phyloP scores from a whole-genome alignment of 2,113 vertebrate genomes.

The Labeo rohita region DNA sequence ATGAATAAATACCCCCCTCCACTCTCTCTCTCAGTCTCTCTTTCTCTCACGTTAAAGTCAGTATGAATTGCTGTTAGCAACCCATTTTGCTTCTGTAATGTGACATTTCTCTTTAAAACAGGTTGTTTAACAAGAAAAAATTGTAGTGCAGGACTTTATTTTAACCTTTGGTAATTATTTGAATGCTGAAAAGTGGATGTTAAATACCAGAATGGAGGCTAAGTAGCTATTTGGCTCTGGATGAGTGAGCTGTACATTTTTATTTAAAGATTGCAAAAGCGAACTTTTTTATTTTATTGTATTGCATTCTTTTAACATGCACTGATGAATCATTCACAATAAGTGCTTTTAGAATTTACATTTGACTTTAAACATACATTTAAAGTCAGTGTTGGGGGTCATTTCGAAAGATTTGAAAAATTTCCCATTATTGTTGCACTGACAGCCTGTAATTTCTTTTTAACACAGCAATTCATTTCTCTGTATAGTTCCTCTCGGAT shows the following conservation, averaged over 20 bases:
- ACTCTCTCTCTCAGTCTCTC: neutral
- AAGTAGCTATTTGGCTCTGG: neutral
- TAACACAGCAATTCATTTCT: neutral
- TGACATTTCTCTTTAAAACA: neutral
- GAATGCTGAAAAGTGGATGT: neutral
- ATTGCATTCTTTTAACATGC: neutral
- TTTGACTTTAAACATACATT: neutral
- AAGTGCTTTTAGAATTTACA: neutral
- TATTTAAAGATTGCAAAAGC: neutral
- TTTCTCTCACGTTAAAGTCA: neutral
- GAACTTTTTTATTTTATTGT: neutral
- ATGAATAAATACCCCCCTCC: neutral
- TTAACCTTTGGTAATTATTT: constrained; percentile 12
- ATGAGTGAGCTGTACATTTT: neutral
- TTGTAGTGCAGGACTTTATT: neutral
- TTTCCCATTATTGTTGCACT: neutral
- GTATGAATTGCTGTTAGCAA: neutral
- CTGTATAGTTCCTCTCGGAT: constrained; percentile 1
- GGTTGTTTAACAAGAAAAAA: neutral
- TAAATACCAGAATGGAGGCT: neutral
- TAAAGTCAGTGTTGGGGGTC: neutral
- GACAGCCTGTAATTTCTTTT: neutral
- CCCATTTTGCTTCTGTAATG: neutral
- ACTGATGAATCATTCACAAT: neutral
- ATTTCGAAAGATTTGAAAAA: neutral